These are phyloP conservation scores for Harpegnathos saltator DNA, from an alignment of 1,140 invertebrate genomes.

Conservation along the genomic window DNA sequence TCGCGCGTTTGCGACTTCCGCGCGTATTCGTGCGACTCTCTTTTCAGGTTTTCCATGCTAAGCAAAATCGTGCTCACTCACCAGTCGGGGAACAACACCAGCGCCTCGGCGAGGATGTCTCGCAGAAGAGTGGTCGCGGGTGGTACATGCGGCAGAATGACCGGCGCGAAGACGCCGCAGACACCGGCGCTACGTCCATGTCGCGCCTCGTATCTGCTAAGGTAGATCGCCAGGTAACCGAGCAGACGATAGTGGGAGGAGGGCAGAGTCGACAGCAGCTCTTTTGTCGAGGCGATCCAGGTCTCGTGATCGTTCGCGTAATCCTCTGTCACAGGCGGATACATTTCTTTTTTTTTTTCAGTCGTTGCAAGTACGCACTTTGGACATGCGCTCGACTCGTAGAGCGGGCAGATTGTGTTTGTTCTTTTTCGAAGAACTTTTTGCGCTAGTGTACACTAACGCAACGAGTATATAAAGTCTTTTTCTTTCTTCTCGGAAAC, in stretches of 20 bases:
- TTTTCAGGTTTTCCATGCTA: not conserved
- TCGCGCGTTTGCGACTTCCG: not conserved
- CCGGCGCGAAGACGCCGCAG: constrained; percentile 83
- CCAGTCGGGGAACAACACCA: constrained; percentile 79
- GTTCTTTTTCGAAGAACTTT: no score
- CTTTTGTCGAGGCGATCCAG: constrained; percentile 82
- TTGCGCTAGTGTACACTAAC: no score
- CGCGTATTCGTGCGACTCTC: not conserved
- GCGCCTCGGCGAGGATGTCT: constrained; percentile 81
- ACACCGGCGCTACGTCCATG: constrained; percentile 82
- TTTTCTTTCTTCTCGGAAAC: no score
- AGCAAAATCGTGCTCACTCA: constrained; percentile 49
- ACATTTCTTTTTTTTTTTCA: no score
- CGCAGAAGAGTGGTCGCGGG: constrained; percentile 82
- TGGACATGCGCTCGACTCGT: no score
- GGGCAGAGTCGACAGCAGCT: constrained; percentile 80
- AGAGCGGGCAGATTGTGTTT: no score
- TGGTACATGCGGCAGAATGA: constrained; percentile 83
- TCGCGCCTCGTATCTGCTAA: constrained; percentile 83
- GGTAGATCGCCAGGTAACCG: constrained; percentile 83
- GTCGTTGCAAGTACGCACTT: no score
- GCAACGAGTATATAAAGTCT: no score
- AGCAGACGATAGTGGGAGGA: constrained; percentile 82
- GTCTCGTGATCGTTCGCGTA: constrained; percentile 78
- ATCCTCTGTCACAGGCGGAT: constrained; percentile 70